These are phyloP conservation scores for Gambusia affinis DNA, from an alignment of 2,113 vertebrate genomes.

Conservation along the genomic window DNA sequence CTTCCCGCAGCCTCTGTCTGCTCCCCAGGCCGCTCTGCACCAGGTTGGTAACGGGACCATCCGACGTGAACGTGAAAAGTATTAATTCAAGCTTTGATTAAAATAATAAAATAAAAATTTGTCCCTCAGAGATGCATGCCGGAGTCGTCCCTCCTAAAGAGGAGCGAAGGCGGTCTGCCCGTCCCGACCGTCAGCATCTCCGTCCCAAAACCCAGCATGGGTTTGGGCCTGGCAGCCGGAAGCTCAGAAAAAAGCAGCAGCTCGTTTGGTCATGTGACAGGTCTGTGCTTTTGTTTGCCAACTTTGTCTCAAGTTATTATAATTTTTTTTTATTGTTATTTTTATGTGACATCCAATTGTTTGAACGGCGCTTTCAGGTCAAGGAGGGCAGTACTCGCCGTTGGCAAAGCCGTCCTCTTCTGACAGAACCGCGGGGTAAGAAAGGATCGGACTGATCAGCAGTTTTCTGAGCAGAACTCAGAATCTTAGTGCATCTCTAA, in stretches of 20 bases:
- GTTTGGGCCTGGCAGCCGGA: slow-evolving; percentile 37
- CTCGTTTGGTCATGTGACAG: slow-evolving; percentile 45
- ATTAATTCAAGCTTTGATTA: background rate
- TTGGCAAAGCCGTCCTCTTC: slow-evolving; percentile 70
- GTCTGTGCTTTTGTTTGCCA: slow-evolving; percentile 3
- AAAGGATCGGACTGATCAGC: background rate
- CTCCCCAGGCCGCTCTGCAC: slow-evolving; percentile 63
- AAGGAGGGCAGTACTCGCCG: slow-evolving; percentile 71
- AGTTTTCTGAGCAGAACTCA: too few species aligned
- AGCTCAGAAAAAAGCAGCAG: slow-evolving; percentile 61
- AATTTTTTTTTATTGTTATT: background rate
- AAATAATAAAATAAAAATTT: background rate
- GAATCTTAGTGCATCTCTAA: too few species aligned
- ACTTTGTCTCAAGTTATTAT: background rate
- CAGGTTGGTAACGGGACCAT: slow-evolving; percentile 62
- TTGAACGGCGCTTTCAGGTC: slow-evolving; percentile 50
- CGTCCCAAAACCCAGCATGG: slow-evolving; percentile 67
- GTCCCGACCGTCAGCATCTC: slow-evolving; percentile 68
- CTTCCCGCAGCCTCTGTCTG: slow-evolving; percentile 63
- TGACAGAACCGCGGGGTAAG: slow-evolving; percentile 75
- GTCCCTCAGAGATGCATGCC: slow-evolving; percentile 62
- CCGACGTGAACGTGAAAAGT: too few species aligned
- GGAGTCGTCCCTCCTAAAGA: slow-evolving; percentile 70
- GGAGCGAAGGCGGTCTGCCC: slow-evolving; percentile 56
- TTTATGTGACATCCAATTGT: background rate